A percentile compares a stretch with the other conserved stretches of the same genome.
Evolutionary conservation across 2,888 invertebrate genomes (phyloP).

Genomic region (Calameuta idolon): DNA sequence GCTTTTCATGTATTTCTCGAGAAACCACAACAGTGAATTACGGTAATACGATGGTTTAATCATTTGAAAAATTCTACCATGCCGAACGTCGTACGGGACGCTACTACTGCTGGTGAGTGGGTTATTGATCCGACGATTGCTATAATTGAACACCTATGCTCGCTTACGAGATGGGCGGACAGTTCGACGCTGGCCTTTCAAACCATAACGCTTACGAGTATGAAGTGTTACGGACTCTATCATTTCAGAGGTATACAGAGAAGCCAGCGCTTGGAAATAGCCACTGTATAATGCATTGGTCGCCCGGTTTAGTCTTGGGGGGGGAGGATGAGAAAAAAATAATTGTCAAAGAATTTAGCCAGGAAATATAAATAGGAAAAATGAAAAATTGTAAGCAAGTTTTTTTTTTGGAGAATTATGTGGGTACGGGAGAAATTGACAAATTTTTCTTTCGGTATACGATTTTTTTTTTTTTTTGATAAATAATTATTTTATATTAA

Average conservation of each 20-base stretch:
- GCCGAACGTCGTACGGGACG: neutral
- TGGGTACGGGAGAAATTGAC: too few relatives aligned
- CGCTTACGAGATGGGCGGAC: slow-evolving; percentile 27
- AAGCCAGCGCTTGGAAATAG: neutral
- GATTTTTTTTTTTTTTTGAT: too few relatives aligned
- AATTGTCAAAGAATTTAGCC: too few relatives aligned
- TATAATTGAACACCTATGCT: slow-evolving; percentile 23
- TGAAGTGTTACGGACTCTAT: neutral
- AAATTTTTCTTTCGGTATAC: too few relatives aligned
- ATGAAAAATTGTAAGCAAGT: neutral
- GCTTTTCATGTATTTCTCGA: neutral
- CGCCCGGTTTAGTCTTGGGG: neutral
- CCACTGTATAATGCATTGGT: neutral
- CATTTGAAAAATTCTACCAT: neutral
- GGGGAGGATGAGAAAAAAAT: too few relatives aligned
- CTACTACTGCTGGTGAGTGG: neutral
- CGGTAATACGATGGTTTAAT: neutral
- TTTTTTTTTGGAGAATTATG: too few relatives aligned
- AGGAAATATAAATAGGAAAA: neutral
- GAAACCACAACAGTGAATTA: neutral
- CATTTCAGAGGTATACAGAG: neutral
- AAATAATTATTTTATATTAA: too few relatives aligned
- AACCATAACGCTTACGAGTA: slow-evolving; percentile 3
- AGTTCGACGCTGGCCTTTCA: slow-evolving; percentile 19
- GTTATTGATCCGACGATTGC: slow-evolving; percentile 25